Conservation (phyloP, 2,888 invertebrate genomes). For the Ophion obscuratus region DNA sequence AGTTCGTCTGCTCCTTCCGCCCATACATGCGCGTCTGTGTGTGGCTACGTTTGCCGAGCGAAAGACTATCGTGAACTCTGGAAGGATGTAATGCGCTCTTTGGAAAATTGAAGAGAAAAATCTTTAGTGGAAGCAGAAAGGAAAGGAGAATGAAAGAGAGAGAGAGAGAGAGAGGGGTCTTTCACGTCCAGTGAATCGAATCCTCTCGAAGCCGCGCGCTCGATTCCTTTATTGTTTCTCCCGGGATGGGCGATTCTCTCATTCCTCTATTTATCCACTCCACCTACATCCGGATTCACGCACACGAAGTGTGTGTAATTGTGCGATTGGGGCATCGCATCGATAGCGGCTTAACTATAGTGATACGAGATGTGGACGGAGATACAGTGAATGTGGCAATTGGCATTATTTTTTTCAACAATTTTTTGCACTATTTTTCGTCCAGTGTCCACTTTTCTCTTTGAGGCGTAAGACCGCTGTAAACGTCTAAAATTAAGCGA, state of each 20-base stretch:
- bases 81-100: constrained; percentile 54
- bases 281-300: constrained; percentile 29
- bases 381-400: constrained; percentile 1
- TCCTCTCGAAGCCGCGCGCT: constrained; percentile 47
- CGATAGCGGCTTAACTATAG: too few species aligned
- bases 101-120: constrained; percentile 65
- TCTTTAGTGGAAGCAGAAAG: constrained; percentile 42
- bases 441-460: too few species aligned
- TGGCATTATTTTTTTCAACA: constrained; percentile 16
- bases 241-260: constrained; percentile 35
- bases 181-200: constrained; percentile 63
- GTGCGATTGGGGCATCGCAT: constrained; percentile 30
- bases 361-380: too few species aligned
- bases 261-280: constrained; percentile 43
- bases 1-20: constrained; percentile 4
- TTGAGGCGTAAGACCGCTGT: too few species aligned
- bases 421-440: constrained; percentile 2
- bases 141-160: constrained; percentile 9
- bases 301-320: constrained; percentile 51
- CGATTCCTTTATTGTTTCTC: constrained; percentile 59
- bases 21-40: constrained; percentile 23
- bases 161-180: constrained; percentile 19
- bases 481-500: too few species aligned
- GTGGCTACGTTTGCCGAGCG: constrained; percentile 39
- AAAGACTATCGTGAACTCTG: constrained; percentile 40